Percentiles rank a stretch among this genome's conserved stretches.
Evolutionary conservation across 2,888 invertebrate species (phyloP).

Genomic region (Spisula solida): DNA sequence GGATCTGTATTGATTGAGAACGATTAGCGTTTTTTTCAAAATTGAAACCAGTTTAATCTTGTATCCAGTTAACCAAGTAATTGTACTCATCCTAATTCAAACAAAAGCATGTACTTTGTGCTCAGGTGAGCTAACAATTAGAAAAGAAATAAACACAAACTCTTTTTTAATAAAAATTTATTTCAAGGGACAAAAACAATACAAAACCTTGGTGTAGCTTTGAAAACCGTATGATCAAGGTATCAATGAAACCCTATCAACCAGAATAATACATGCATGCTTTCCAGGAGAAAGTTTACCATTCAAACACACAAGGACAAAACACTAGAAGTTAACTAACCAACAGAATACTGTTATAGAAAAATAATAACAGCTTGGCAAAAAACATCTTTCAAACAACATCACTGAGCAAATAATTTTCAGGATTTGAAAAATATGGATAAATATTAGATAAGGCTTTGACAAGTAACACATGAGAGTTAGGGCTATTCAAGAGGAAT

Average conservation of each 20-base stretch:
- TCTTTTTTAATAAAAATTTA: slow-evolving; percentile 56
- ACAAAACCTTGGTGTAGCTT: slow-evolving; percentile 63
- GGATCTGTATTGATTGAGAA: too few relatives aligned
- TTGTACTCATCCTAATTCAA: too few relatives aligned
- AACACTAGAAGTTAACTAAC: slow-evolving; percentile 23
- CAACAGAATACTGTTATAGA: slow-evolving; percentile 28
- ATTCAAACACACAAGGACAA: slow-evolving; percentile 31
- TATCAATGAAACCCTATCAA: slow-evolving; percentile 34
- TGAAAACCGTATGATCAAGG: slow-evolving; percentile 38
- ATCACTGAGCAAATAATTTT: slow-evolving; percentile 48
- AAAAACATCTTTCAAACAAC: slow-evolving; percentile 38
- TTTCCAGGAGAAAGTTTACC: slow-evolving; percentile 22
- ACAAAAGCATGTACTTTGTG: too few relatives aligned
- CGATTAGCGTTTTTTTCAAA: too few relatives aligned
- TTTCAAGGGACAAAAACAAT: slow-evolving; percentile 67
- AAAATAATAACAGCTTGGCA: slow-evolving; percentile 30
- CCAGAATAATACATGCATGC: slow-evolving; percentile 18
- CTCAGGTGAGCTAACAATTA: too few relatives aligned
- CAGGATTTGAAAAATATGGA: slow-evolving; percentile 46
- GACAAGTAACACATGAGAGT: slow-evolving; percentile 32
- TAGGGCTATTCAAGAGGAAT: too few relatives aligned
- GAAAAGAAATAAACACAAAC: not conserved
- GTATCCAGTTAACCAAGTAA: too few relatives aligned
- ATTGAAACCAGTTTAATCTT: too few relatives aligned
- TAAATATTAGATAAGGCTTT: slow-evolving; percentile 34